Conservation (phyloP, 2,888 invertebrate genomes). For the Bedellia somnulentella region DNA sequence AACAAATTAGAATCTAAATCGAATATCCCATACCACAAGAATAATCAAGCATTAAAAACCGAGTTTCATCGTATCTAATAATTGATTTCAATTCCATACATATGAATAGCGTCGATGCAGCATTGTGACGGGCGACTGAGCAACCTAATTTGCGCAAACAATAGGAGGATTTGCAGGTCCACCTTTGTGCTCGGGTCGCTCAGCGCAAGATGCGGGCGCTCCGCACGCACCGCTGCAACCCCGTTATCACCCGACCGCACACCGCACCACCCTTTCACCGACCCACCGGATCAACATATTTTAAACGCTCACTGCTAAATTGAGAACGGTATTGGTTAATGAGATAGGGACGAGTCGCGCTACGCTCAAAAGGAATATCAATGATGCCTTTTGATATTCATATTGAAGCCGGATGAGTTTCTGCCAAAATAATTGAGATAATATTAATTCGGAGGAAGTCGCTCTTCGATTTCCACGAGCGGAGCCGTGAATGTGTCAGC, state of each 20-base stretch:
- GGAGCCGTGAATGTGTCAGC: not conserved
- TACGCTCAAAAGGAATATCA: conserved; percentile 2
- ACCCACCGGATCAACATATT: conserved; percentile 52
- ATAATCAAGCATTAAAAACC: too few species aligned
- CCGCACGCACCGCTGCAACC: conserved; percentile 27
- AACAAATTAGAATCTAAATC: too few species aligned
- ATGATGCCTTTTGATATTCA: too few species aligned
- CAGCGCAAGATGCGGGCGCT: conserved; percentile 24
- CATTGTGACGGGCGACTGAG: not conserved
- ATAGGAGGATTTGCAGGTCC: conserved; percentile 40
- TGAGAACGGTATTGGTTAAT: conserved; percentile 34
- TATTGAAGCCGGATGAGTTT: not conserved
- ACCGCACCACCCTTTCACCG: conserved; percentile 38
- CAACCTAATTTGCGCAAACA: conserved; percentile 16
- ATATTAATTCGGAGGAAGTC: not conserved
- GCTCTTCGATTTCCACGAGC: not conserved
- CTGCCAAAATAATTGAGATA: conserved; percentile 1
- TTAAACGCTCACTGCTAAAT: conserved; percentile 27
- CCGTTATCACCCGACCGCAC: conserved; percentile 39
- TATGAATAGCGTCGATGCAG: too few species aligned
- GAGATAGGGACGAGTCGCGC: conserved; percentile 22
- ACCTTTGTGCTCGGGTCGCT: conserved; percentile 22
- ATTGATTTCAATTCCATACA: not conserved
- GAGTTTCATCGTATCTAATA: too few species aligned
- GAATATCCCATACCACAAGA: too few species aligned